These are phyloP conservation scores for Junco hyemalis DNA, from an alignment of 2,113 vertebrate species.

Conservation along the genomic window DNA sequence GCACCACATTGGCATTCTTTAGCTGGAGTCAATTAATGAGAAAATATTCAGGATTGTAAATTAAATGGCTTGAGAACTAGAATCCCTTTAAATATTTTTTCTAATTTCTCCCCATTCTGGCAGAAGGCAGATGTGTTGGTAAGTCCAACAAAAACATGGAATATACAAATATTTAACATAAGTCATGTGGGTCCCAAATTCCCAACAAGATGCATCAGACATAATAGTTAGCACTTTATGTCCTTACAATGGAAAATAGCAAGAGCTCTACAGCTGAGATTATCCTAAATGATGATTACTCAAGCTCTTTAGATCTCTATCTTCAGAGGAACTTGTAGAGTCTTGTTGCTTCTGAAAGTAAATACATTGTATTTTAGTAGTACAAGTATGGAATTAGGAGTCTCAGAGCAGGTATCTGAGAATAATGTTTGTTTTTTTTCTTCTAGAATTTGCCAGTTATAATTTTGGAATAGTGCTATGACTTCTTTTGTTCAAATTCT, in stretches of 20 bases:
- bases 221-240: background rate
- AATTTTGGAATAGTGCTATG: background rate
- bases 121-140: slow-evolving; percentile 5
- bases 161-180: slow-evolving; percentile 62
- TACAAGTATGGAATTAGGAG: background rate
- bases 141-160: slow-evolving; percentile 67
- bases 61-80: slow-evolving; percentile 31
- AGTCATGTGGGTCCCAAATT: slow-evolving; percentile 48
- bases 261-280: slow-evolving; percentile 38
- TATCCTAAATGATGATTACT: slow-evolving; percentile 40
- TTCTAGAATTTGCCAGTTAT: background rate
- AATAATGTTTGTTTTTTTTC: background rate
- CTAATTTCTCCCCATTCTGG: slow-evolving; percentile 40
- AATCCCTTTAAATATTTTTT: slow-evolving; percentile 8
- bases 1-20: background rate
- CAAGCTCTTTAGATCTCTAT: background rate
- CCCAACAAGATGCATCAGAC: slow-evolving; percentile 35
- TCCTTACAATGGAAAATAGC: slow-evolving; percentile 18
- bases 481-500: slow-evolving; percentile 15
- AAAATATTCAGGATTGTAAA: background rate
- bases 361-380: background rate
- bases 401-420: background rate
- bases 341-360: background rate
- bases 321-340: background rate
- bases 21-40: background rate